Evolutionary conservation across 2,888 invertebrate genomes (phyloP), one percentile per base, ranked within the genome.

Genomic region (Blomia tropicalis): DNA sequence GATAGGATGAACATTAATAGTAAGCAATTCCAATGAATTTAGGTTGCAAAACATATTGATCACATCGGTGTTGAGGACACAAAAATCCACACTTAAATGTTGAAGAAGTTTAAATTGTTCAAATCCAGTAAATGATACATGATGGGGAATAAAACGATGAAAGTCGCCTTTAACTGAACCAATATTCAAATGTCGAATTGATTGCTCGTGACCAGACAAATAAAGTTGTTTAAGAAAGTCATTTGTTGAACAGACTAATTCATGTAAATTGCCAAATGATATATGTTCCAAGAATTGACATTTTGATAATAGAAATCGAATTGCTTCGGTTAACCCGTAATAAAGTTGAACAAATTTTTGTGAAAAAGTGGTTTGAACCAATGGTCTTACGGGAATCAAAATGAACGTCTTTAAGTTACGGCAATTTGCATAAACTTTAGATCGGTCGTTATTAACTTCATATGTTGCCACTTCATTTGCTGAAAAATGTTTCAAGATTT

Each of bases 151-250:
- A 70, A 79, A 78, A 69, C 80, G 79, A 56, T 29, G 11, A 63
- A 83, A 82, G 76, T 83, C 82, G 71, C 82, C 82, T 73, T 84
- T 84, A 31, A 85, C 79, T 59, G 83, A 82, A 67, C 83, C 82
- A 68, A 85, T 74, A 69, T 83, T 82, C 47, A 85, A 75, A 66
- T 79, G 77, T 64, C 78, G 77, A 58, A 85, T 72, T 64, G 79
- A 78, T 68, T 78, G 76, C 54, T 81, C 71, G 61, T 79, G 79
- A 29, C 23, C 43, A 68, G 75, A 72, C 44, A 72, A 69, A 44
- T 72, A 73, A 43, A 80, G 71, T 4, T 73, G 70, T 41, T 74
- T 70, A 32, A 80, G 68, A 61, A 79, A 71, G 41, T 71, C 67
- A 59, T 72, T 73, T 19, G 75, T 72, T 67, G 75, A 74, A 56